phyloP scores from a whole-genome alignment of 2,113 vertebrate genomes.

The Crocuta crocuta region DNA sequence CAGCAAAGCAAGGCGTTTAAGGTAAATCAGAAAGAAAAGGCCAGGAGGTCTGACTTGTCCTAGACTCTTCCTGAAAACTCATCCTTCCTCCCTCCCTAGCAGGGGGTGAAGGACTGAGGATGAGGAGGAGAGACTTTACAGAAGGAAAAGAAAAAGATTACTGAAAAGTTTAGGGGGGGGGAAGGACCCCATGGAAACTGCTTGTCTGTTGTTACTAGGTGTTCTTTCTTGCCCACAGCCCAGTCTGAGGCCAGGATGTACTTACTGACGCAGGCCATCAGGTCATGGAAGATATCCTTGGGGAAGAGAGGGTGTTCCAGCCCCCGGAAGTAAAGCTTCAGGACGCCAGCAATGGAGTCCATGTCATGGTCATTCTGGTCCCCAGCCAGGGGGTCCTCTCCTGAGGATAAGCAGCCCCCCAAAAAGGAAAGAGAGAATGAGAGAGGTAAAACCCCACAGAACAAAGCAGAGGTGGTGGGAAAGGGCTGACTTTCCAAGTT shows the following conservation, averaged over 20 bases:
- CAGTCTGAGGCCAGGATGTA: slow-evolving; percentile 44
- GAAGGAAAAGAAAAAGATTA: neutral
- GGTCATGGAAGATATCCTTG: slow-evolving; percentile 98
- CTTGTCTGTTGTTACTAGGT: neutral
- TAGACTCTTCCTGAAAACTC: slow-evolving; percentile 15
- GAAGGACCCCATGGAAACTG: neutral
- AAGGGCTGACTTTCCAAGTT: neutral
- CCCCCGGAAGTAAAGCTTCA: slow-evolving; percentile 98
- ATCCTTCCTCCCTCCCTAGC: neutral
- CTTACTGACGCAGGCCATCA: slow-evolving; percentile 98
- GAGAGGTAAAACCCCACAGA: neutral
- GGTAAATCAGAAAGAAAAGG: neutral
- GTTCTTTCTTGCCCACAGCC: neutral
- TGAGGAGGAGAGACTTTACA: neutral
- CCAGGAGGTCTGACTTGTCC: neutral
- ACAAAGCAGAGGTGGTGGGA: neutral
- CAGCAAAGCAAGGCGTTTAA: slow-evolving; percentile 26
- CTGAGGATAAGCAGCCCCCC: slow-evolving; percentile 78
- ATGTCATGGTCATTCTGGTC: slow-evolving; percentile 99
- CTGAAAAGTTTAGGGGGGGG: neutral
- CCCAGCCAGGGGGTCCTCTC: slow-evolving; percentile 97
- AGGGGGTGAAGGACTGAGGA: neutral
- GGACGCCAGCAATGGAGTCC: slow-evolving; percentile 98
- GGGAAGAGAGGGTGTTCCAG: slow-evolving; percentile 97
- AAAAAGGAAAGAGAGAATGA: neutral